phyloP scores from a whole-genome alignment of 2,113 vertebrate genomes.

The Neofelis nebulosa region DNA sequence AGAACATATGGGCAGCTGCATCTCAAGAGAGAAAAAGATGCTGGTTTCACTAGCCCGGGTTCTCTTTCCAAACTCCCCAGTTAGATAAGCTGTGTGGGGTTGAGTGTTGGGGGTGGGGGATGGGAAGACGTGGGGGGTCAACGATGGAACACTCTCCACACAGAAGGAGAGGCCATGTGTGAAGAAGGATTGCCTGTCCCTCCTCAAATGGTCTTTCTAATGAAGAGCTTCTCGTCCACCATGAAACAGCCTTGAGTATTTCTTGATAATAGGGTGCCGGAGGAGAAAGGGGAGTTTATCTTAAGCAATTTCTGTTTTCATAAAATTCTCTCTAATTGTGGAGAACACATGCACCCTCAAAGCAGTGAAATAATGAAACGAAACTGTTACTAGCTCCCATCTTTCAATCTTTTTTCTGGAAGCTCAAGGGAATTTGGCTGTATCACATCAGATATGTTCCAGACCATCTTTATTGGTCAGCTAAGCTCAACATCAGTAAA shows the following conservation, averaged over 20 bases:
- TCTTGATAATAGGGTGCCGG: background rate
- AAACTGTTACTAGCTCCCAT: background rate
- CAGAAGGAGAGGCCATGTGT: background rate
- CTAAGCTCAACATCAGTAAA: background rate
- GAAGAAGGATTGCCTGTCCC: background rate
- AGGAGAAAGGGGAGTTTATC: background rate
- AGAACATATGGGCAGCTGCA: background rate
- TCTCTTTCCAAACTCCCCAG: background rate
- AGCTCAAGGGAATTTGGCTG: background rate
- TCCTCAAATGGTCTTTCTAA: background rate
- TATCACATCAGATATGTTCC: background rate
- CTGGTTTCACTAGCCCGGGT: no score
- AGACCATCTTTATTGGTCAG: background rate
- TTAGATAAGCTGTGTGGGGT: background rate
- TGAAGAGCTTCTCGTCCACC: background rate
- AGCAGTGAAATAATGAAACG: background rate
- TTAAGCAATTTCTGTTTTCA: background rate
- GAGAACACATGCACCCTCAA: background rate
- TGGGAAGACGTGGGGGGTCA: rapidly evolving
- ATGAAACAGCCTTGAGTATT: background rate
- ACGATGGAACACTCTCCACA: background rate
- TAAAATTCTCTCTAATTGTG: background rate
- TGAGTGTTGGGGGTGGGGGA: background rate
- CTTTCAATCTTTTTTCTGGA: background rate
- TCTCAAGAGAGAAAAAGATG: background rate